A percentile compares a stretch with the other conserved stretches of the same genome.
These are phyloP conservation scores for Mormyrops attenuatus DNA, from an alignment of 2,797 vertebrate genomes.

Conservation along the genomic window DNA sequence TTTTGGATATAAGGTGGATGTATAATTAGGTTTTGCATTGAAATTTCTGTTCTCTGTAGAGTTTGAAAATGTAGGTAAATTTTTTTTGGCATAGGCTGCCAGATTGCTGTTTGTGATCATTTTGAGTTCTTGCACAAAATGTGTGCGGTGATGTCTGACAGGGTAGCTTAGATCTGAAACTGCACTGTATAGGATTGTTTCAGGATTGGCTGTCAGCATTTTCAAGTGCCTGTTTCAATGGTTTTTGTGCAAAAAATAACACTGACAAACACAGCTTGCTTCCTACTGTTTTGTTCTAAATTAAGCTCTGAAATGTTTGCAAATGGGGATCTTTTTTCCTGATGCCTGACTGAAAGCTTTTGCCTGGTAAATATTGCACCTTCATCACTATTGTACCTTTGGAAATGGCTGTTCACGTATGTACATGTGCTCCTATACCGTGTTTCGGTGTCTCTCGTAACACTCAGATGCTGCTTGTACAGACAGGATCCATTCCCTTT, in stretches of 20 bases:
- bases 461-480: not conserved
- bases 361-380: not conserved
- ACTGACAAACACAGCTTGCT: not conserved
- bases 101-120: not conserved
- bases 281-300: slow-evolving; percentile 10
- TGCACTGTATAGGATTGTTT: not conserved
- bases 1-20: not conserved
- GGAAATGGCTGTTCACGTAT: not conserved
- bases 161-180: not conserved
- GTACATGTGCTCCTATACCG: not conserved
- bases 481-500: not conserved
- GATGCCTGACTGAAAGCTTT: slow-evolving; percentile 13
- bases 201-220: not conserved
- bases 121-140: slow-evolving; percentile 1
- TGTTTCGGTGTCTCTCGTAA: not conserved
- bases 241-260: not conserved
- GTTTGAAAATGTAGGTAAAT: slow-evolving; percentile 4
- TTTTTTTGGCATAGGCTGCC: not conserved
- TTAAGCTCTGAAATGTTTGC: slow-evolving; percentile 1
- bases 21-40: not conserved
- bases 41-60: not conserved
- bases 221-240: not conserved
- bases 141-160: not conserved
- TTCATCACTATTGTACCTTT: not conserved
- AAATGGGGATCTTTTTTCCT: not conserved